Evolutionary conservation across 2,113 vertebrate genomes (phyloP).

Genomic region (Antigone vipio): DNA sequence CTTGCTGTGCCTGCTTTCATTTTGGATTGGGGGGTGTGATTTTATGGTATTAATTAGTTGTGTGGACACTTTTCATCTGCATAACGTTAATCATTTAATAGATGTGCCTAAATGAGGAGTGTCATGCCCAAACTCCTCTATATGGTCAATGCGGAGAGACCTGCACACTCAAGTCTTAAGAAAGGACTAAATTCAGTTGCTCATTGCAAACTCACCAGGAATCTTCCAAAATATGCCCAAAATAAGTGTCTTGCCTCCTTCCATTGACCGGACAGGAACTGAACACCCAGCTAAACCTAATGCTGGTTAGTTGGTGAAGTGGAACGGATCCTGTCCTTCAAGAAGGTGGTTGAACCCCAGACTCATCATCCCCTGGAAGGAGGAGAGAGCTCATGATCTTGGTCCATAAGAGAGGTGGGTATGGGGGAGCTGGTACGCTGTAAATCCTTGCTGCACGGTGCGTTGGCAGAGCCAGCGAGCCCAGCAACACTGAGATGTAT

Average conservation of each 20-base stretch:
- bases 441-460: rapidly evolving
- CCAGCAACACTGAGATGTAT: background rate
- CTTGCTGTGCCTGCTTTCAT: background rate
- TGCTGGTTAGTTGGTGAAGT: rapidly evolving
- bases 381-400: rapidly evolving
- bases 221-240: background rate
- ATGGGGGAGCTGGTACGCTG: rapidly evolving
- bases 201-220: background rate
- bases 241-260: background rate
- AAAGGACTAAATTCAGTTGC: background rate
- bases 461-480: background rate
- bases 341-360: background rate
- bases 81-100: background rate
- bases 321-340: rapidly evolving
- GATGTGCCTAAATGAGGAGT: background rate
- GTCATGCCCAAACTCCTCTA: background rate
- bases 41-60: background rate
- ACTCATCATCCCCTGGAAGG: background rate
- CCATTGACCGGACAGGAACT: rapidly evolving
- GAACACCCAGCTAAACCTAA: background rate
- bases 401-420: background rate
- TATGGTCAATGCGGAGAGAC: background rate
- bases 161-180: background rate
- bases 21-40: background rate
- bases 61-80: background rate